phyloP scores from a whole-genome alignment of 2,797 vertebrate genomes.

The Pagetopsis macropterus region DNA sequence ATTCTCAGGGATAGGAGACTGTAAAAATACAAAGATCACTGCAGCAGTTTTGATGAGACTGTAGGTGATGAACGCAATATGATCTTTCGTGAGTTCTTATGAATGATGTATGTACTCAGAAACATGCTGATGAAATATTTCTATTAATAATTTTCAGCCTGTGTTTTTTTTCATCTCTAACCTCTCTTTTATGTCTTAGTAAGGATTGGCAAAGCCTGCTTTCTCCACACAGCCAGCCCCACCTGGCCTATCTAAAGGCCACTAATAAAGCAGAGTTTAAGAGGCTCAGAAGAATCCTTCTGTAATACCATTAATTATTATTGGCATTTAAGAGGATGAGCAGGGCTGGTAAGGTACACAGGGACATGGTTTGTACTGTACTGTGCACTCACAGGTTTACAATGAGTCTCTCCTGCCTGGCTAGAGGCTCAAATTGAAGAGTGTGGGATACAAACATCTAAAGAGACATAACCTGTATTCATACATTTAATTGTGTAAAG shows the following conservation, averaged over 20 bases:
- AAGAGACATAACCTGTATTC: constrained; percentile 20
- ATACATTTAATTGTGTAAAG: constrained; percentile 11
- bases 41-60: constrained; percentile 40
- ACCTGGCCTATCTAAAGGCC: constrained; percentile 65
- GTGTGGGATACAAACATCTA: constrained; percentile 10
- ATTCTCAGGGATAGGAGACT: constrained; percentile 38
- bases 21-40: constrained; percentile 58
- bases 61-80: constrained; percentile 39
- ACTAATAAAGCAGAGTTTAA: constrained; percentile 77
- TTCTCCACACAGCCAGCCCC: constrained; percentile 31
- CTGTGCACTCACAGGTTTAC: constrained; percentile 67
- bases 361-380: constrained; percentile 72
- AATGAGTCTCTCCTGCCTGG: constrained; percentile 37
- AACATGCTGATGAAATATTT: constrained; percentile 19
- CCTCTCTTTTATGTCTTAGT: constrained; percentile 32
- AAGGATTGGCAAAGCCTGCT: constrained; percentile 37
- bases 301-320: constrained; percentile 82
- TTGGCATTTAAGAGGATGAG: constrained; percentile 81
- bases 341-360: constrained; percentile 64
- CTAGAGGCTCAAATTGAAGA: constrained; percentile 25
- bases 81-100: constrained; percentile 25
- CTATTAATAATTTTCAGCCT: constrained; percentile 30
- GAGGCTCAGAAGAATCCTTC: constrained; percentile 77
- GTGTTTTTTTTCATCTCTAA: constrained; percentile 13
- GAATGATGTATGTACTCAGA: constrained; percentile 13